Percentiles rank a stretch among this genome's conserved stretches.
Conservation (phyloP, 1,140 invertebrate species). For the Drosophila hydei region DNA sequence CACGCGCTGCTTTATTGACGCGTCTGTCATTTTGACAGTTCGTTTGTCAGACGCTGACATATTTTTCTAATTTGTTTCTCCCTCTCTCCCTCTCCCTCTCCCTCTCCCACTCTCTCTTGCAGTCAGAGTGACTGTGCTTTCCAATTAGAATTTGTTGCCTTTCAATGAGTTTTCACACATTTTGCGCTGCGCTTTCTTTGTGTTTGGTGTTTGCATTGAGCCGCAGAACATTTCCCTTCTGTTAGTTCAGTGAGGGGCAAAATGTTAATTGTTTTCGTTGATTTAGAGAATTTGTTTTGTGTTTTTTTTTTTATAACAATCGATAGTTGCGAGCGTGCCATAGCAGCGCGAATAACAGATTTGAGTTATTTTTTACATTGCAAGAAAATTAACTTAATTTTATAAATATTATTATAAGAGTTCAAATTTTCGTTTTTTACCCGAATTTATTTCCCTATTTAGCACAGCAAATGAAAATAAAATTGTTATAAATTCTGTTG, state of each 20-base stretch:
- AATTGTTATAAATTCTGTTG: slow-evolving; percentile 3
- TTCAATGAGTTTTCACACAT: slow-evolving; percentile 50
- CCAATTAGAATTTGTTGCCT: slow-evolving; percentile 50
- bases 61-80: slow-evolving; percentile 41
- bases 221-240: slow-evolving; percentile 17
- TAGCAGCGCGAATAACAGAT: too few species aligned
- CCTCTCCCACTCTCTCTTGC: too few species aligned
- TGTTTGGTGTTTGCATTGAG: slow-evolving; percentile 21
- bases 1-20: slow-evolving; percentile 45
- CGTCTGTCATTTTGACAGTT: slow-evolving; percentile 79
- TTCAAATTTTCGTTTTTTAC: too few species aligned
- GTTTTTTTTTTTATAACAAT: slow-evolving; percentile 1
- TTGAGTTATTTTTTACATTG: too few species aligned
- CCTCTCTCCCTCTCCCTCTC: background rate
- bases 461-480: slow-evolving; percentile 11
- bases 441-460: too few species aligned
- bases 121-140: slow-evolving; percentile 39
- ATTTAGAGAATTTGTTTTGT: background rate
- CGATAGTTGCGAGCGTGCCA: slow-evolving; percentile 33
- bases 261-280: background rate
- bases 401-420: too few species aligned
- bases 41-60: slow-evolving; percentile 72
- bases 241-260: background rate
- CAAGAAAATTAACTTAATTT: background rate
- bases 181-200: slow-evolving; percentile 36